These are phyloP conservation scores for Drosophila dunni DNA, from an alignment of 1,140 invertebrate genomes.

Conservation along the genomic window DNA sequence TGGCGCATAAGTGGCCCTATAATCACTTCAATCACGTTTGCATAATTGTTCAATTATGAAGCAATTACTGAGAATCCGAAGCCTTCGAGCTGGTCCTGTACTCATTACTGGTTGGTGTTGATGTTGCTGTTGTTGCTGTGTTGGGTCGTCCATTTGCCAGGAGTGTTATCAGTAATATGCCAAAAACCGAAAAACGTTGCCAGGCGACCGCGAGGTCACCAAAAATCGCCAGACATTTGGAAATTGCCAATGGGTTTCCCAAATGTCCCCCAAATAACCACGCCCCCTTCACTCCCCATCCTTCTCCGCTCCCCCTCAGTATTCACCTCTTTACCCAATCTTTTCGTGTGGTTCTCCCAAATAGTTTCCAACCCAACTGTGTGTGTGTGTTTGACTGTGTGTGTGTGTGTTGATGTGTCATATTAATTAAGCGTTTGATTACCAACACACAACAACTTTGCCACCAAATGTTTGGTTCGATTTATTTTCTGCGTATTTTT, in stretches of 20 bases:
- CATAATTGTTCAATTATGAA: conserved; percentile 82
- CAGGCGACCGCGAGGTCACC: conserved; percentile 45
- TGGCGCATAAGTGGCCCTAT: conserved; percentile 75
- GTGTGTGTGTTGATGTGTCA: conserved; percentile 64
- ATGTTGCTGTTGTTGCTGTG: conserved; percentile 18
- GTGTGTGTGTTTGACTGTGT: conserved; percentile 7
- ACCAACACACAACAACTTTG: conserved; percentile 43
- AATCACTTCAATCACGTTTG: conserved; percentile 82
- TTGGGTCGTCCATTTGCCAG: conserved; percentile 36
- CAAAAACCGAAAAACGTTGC: conserved; percentile 70
- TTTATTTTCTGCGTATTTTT: conserved; percentile 40
- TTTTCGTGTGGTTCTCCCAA: background rate
- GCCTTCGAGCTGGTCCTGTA: conserved; percentile 35
- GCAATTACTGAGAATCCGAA: conserved; percentile 73
- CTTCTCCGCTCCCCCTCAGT: background rate
- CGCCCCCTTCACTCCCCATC: no score
- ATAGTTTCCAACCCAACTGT: conserved; percentile 17
- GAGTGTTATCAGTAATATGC: conserved; percentile 72
- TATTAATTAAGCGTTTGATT: conserved; percentile 82
- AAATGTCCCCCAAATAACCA: background rate
- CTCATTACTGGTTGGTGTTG: conserved; percentile 13
- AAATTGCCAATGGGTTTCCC: conserved; percentile 29
- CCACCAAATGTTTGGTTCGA: conserved; percentile 34
- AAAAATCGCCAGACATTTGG: conserved; percentile 64
- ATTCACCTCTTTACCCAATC: no score